phyloP scores from a whole-genome alignment of 64 coral and sea anemone species.

The Pocillopora damicornis region DNA sequence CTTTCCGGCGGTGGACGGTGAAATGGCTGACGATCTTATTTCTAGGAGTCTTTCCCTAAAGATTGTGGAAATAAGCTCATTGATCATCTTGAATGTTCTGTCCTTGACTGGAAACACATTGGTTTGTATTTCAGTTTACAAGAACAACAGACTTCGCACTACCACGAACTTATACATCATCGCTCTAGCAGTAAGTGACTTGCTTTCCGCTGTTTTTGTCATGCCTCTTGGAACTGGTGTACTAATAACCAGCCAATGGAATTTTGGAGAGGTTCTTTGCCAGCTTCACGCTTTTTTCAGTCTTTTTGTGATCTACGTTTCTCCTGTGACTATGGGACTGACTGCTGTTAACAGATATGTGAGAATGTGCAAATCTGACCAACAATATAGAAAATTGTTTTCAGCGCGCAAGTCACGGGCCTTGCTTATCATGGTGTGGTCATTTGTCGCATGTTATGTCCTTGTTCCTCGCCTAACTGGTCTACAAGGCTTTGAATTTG shows the following conservation, averaged over 20 bases:
- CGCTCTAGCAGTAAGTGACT: conserved; percentile 30
- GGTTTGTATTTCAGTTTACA: conserved; percentile 40
- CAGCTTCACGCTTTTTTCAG: conserved; percentile 35
- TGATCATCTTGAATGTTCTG: conserved; percentile 7
- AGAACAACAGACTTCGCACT: conserved; percentile 24
- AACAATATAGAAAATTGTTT: conserved; percentile 16
- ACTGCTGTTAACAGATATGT: conserved; percentile 27
- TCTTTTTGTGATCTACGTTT: conserved; percentile 36
- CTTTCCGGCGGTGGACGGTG: neutral
- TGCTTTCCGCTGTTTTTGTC: conserved; percentile 37
- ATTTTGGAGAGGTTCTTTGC: conserved; percentile 1
- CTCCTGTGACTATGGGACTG: conserved; percentile 26
- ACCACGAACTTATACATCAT: conserved; percentile 29
- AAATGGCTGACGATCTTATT: conserved; percentile 4
- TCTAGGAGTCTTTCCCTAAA: neutral
- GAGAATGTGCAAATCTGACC: conserved; percentile 29
- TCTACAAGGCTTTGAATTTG: conserved; percentile 22
- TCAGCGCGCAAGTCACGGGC: conserved; percentile 2
- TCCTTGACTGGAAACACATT: conserved; percentile 28
- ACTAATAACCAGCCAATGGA: neutral
- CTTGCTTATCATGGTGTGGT: neutral
- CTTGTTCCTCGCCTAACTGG: conserved; percentile 18
- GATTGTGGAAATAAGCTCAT: neutral
- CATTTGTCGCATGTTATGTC: conserved; percentile 19
- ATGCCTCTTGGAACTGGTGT: conserved; percentile 28